A percentile compares a stretch with the other conserved stretches of the same genome.
Conservation (phyloP, 2,888 invertebrate species). For the Autographa gamma region DNA sequence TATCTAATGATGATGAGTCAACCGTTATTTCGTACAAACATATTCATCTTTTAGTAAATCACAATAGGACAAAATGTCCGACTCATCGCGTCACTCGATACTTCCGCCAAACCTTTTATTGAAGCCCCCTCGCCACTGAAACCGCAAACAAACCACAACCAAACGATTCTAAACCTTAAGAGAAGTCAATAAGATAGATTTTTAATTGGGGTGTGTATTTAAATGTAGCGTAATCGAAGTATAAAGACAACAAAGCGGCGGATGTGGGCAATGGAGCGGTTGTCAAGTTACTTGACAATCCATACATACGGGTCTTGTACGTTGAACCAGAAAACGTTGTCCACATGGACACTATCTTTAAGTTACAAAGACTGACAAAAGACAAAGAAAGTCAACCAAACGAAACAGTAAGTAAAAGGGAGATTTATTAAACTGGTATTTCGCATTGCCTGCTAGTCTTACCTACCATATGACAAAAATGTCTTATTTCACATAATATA, state of each 20-base stretch:
- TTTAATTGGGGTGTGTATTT: background rate
- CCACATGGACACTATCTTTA: background rate
- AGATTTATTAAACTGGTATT: too few species aligned
- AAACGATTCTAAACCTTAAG: conserved; percentile 25
- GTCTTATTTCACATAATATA: too few species aligned
- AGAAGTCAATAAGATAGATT: conserved; percentile 7
- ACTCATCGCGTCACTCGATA: conserved; percentile 56
- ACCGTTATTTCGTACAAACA: conserved; percentile 9
- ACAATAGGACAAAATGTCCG: conserved; percentile 48
- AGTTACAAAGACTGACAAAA: too few species aligned
- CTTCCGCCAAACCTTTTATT: conserved; percentile 56
- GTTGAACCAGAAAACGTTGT: conserved; percentile 24
- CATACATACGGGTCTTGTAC: conserved; percentile 51
- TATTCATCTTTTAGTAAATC: conserved; percentile 40
- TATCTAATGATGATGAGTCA: conserved; percentile 35
- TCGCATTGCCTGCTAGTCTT: too few species aligned
- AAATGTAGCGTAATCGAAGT: conserved; percentile 11
- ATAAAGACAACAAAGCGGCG: conserved; percentile 51
- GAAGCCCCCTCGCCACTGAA: conserved; percentile 36
- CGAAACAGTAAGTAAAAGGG: too few species aligned
- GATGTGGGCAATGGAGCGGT: conserved; percentile 54
- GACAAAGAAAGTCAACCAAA: too few species aligned
- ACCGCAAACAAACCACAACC: conserved; percentile 28
- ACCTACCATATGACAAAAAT: too few species aligned
- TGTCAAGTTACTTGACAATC: conserved; percentile 52